Base-by-base conservation (phyloP, 2,797 vertebrate species). In the Chelidonichthys spinosus region DNA sequence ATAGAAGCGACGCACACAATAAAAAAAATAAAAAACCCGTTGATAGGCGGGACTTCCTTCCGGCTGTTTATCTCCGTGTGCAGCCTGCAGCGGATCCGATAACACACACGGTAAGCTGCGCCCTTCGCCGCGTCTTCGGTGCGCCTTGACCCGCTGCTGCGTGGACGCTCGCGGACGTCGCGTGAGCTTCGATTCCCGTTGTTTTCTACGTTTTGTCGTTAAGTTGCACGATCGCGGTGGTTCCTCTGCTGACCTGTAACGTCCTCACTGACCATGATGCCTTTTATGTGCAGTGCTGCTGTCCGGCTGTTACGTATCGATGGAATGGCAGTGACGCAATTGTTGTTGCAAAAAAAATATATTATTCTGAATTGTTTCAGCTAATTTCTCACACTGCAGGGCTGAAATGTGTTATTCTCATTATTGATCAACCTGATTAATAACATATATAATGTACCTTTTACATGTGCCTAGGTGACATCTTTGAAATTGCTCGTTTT, bases 31-130 rank as follows among this genome's bases (percentile, higher is more conserved):
- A 4, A 2, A 61, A 37, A 49, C 74, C 11, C 71, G 42, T 59
- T 54, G 7, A 55, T n/a, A 87, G 92, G 91, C 91, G 88, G 91
- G 89, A 90, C 92, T 90, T 91, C 88, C 81, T 82, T 40, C 77
- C 50, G 73, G 62, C 63, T 86, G 85, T 85, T 90, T 87, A 85
- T 92, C 74, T 79, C 43, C 8, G 44, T 18, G 84, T 37, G 76
- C 85, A 77, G 83, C 68, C 63, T 49, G 44, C 61, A 77, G 82
- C 68, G 64, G 71, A 69, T 86, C 87, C 54, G 89, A 90, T 90
- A 90, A 82, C 67, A 14, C 87, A 82, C 67, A 14, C 87, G 92
- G 93, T 92, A 78, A 78, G 91, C 69, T 64, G 25, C 25, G 25
- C 25, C 25, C 25, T 25, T 25, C 25, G 25, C 25, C 25, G 25